Evolutionary conservation across 2,797 vertebrate genomes (phyloP).

Genomic region (Sphenopsis melanotis): DNA sequence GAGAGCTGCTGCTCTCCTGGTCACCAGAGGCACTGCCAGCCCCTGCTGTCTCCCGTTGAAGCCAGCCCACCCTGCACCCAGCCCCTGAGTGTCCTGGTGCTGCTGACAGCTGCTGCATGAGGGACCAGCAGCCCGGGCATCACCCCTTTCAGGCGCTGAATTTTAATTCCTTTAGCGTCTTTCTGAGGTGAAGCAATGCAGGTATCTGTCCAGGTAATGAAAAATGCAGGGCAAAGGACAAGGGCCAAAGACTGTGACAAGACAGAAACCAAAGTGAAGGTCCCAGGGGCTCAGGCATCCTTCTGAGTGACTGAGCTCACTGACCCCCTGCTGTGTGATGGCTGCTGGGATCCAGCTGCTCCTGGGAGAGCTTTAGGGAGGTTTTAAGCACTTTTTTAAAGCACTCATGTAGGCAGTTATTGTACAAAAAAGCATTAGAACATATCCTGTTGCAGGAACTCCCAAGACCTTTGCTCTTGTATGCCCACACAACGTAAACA

Average conservation of each 20-base stretch:
- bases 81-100: accelerated
- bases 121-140: neutral
- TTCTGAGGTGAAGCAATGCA: neutral
- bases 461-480: neutral
- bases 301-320: neutral
- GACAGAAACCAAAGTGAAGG: neutral
- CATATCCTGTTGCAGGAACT: neutral
- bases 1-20: neutral
- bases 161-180: neutral
- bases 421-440: neutral
- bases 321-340: neutral
- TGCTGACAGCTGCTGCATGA: neutral
- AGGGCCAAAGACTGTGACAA: neutral
- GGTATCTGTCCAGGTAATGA: neutral
- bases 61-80: neutral
- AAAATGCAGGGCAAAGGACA: neutral
- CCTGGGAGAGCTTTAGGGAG: neutral
- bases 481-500: neutral
- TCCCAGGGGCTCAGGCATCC: neutral
- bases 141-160: neutral
- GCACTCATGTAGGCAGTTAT: neutral
- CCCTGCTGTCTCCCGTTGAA: accelerated
- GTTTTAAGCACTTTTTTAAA: neutral
- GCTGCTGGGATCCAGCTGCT: neutral
- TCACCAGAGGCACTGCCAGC: neutral